Percentiles rank a stretch among this genome's conserved stretches.
phyloP scores from a whole-genome alignment of 2,113 vertebrate species.

The Chauna torquata region DNA sequence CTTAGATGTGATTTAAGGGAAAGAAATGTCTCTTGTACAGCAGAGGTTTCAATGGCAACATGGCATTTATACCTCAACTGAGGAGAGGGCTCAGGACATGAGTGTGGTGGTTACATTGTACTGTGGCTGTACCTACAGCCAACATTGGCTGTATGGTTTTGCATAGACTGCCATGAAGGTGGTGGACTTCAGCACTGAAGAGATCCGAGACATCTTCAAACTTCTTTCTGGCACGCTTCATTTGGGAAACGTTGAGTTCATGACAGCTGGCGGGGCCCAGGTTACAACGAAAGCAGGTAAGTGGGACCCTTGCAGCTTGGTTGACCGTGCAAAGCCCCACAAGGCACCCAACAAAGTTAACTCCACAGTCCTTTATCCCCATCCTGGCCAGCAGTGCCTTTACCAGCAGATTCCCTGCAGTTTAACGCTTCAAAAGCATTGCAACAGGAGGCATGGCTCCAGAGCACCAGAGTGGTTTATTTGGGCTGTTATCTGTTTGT shows the following conservation, averaged over 20 bases:
- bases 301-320: not conserved
- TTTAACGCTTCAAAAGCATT: not conserved
- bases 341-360: not conserved
- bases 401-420: not conserved
- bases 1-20: not conserved
- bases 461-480: not conserved
- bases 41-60: not conserved
- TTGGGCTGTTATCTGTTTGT: not conserved
- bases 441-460: not conserved
- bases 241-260: constrained; percentile 91
- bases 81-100: not conserved
- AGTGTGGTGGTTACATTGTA: not conserved
- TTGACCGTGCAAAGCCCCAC: not conserved
- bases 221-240: constrained; percentile 89
- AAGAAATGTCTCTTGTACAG: not conserved
- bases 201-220: constrained; percentile 89
- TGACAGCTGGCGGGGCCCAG: constrained; percentile 92
- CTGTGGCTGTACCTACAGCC: not conserved
- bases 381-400: not conserved
- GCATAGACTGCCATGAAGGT: constrained; percentile 86
- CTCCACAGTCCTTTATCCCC: not conserved
- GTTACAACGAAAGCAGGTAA: constrained; percentile 88
- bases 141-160: constrained; percentile 6
- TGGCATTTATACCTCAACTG: not conserved
- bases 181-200: constrained; percentile 88